Evolutionary conservation across 2,888 invertebrate genomes (phyloP), one percentile per base, ranked within the genome.

Genomic region (Papilio demoleus): DNA sequence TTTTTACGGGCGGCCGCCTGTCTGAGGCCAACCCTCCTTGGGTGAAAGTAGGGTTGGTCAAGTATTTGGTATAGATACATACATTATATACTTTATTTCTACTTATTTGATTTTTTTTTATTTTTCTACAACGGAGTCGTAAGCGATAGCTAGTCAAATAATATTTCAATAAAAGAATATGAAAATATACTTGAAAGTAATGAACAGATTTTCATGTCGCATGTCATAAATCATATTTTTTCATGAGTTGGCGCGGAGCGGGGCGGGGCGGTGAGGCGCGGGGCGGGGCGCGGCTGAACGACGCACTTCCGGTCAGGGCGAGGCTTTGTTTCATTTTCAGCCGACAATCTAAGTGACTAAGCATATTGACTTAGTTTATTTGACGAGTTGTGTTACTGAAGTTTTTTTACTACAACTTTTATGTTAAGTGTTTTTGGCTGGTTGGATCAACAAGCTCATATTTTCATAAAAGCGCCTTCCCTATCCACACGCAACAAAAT

Each of bases 151-250:
- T n/a, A n/a, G n/a, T n/a, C n/a, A n/a, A n/a, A n/a, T n/a, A n/a
- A n/a, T 40, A 40, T 40, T n/a, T 17, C n/a, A n/a, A 19, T 45
- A 4, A 1, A 17, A 2, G 19, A 3, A 45, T 45, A 8, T 45
- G 9, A 45, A 45, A 42, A 19, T 45, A 45, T 45, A 19, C 42
- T 45, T 45, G 42, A 45, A 19, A 45, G 22, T 22, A 12, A 22
- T 24, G 50, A 24, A 50, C 22, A n/a, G 47, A 62, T 50, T 63
- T 50, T 50, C 22, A 50, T 50, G 31, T 42, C 14, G 4, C 34
- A 50, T 36, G 38, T 31, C 27, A 56, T 65, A 56, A 65, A 65
- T 65, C 65, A 40, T 56, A 40, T 22, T 31, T 56, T 19, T 65
- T 19, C 19, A 17, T 45, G 42, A 45, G 2, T 53, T 17, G 27